Percentiles rank a stretch among this genome's conserved stretches.
Conservation (phyloP, 1,140 invertebrate genomes). For the Drosophila santomea region DNA sequence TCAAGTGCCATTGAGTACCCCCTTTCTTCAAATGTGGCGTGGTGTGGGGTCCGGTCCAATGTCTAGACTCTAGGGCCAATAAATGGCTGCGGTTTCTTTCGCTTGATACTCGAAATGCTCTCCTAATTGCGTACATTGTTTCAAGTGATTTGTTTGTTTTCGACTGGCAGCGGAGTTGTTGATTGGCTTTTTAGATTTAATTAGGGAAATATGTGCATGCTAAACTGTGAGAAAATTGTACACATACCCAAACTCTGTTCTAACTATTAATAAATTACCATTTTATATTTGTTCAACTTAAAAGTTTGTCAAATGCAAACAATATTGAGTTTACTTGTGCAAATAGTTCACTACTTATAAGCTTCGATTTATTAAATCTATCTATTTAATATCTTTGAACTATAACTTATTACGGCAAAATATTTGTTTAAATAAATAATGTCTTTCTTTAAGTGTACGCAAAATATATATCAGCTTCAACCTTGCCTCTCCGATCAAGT, state of each 20-base stretch:
- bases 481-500: constrained; percentile 36
- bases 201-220: constrained; percentile 29
- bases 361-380: too few relatives aligned
- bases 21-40: constrained; percentile 5
- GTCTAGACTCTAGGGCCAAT: constrained; percentile 20
- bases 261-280: too few relatives aligned
- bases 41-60: constrained; percentile 50
- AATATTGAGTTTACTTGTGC: too few relatives aligned
- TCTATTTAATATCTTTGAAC: too few relatives aligned
- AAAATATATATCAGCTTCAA: constrained; percentile 3
- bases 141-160: constrained; percentile 39
- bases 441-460: not conserved
- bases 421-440: not conserved
- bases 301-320: too few relatives aligned
- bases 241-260: too few relatives aligned
- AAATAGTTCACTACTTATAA: too few relatives aligned
- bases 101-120: constrained; percentile 24
- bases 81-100: constrained; percentile 49
- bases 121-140: constrained; percentile 59
- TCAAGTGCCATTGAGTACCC: constrained; percentile 25
- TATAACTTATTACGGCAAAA: too few relatives aligned
- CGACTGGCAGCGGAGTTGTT: constrained; percentile 32
- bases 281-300: not conserved
- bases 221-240: constrained; percentile 13
- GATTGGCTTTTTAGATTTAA: constrained; percentile 44